Conservation (phyloP, 2,888 invertebrate species). For the Xestia c-nigrum region DNA sequence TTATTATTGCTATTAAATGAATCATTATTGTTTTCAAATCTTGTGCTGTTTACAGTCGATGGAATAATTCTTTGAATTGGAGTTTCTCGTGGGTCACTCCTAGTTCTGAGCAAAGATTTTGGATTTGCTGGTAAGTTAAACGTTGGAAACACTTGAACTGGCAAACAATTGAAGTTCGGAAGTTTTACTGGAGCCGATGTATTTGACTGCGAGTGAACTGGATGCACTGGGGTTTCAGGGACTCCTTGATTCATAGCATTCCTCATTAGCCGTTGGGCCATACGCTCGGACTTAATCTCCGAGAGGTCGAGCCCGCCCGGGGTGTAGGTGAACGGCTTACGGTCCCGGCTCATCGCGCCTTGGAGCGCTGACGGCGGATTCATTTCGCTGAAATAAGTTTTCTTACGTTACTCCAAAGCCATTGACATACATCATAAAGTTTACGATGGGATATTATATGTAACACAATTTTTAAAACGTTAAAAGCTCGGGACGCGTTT, state of each 20-base stretch:
- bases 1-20: conserved; percentile 73
- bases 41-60: conserved; percentile 69
- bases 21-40: conserved; percentile 66
- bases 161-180: conserved; percentile 87
- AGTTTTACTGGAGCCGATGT: conserved; percentile 85
- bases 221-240: conserved; percentile 90
- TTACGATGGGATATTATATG: conserved; percentile 68
- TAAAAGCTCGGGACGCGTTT: conserved; percentile 74
- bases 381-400: conserved; percentile 86
- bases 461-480: conserved; percentile 72
- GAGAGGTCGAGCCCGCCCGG: conserved; percentile 98
- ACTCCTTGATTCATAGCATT: conserved; percentile 93
- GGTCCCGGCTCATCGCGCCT: conserved; percentile 97
- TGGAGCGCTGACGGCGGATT: conserved; percentile 96
- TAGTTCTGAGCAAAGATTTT: conserved; percentile 87
- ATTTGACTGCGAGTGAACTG: conserved; percentile 86
- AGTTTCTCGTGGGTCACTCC: conserved; percentile 79
- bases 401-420: conserved; percentile 68
- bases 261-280: conserved; percentile 93
- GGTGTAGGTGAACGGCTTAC: conserved; percentile 98
- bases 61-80: conserved; percentile 66
- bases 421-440: conserved; percentile 62
- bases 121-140: conserved; percentile 93
- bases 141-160: conserved; percentile 90
- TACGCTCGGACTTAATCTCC: conserved; percentile 97